phyloP scores from a whole-genome alignment of 2,113 vertebrate species.

The Poecilia latipinna region DNA sequence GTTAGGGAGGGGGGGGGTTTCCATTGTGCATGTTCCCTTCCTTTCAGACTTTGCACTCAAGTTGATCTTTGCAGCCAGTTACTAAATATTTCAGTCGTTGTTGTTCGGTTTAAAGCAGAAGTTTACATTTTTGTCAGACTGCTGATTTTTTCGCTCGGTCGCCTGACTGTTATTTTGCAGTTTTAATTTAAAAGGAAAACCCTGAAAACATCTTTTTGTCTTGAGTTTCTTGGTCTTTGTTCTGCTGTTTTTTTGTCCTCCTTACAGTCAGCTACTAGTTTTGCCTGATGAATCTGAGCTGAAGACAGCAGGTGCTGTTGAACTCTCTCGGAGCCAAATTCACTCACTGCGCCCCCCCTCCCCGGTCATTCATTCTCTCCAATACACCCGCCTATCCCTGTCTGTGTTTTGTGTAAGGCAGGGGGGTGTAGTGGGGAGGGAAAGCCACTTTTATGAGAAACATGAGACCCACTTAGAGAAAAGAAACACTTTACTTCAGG shows the following conservation, averaged over 20 bases:
- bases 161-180: conserved; percentile 6
- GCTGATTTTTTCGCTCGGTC: background rate
- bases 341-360: conserved; percentile 39
- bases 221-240: conserved; percentile 46
- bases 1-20: conserved; percentile 60
- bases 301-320: conserved; percentile 76
- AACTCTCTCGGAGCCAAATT: conserved; percentile 65
- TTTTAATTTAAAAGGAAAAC: background rate
- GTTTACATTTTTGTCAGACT: conserved; percentile 11
- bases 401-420: conserved; percentile 8
- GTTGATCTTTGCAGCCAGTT: conserved; percentile 74
- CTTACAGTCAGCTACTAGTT: conserved; percentile 53
- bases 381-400: conserved; percentile 37
- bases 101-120: conserved; percentile 27
- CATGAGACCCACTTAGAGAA: conserved; percentile 30
- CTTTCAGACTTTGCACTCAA: conserved; percentile 72
- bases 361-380: conserved; percentile 52
- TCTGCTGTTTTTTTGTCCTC: conserved; percentile 53
- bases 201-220: conserved; percentile 9
- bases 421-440: conserved; percentile 27
- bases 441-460: conserved; percentile 50
- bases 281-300: conserved; percentile 56
- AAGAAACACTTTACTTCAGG: conserved; percentile 40
- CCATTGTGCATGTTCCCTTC: conserved; percentile 77
- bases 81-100: conserved; percentile 66